Evolutionary conservation across 2,113 vertebrate species (phyloP).

Genomic region (Parus major): DNA sequence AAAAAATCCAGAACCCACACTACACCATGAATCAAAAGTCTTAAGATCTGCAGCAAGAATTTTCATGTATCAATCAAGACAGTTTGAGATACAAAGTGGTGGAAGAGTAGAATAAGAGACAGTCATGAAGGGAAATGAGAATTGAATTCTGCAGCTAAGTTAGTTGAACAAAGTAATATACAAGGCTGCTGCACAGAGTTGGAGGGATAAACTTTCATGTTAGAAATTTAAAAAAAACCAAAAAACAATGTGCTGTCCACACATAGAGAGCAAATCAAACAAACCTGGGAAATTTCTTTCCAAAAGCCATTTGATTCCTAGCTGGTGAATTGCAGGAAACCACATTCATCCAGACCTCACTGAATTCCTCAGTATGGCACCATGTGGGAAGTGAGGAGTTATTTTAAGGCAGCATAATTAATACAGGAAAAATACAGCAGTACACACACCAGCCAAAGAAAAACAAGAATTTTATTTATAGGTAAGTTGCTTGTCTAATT

Average conservation of each 20-base stretch:
- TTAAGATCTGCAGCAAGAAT: neutral
- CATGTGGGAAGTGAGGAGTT: neutral
- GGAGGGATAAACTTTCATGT: neutral
- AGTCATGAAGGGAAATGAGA: neutral
- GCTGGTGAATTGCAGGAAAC: conserved; percentile 36
- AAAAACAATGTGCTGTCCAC: neutral
- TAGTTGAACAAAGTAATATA: neutral
- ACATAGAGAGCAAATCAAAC: neutral
- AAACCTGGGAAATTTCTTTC: neutral
- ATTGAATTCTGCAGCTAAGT: neutral
- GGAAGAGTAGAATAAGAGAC: neutral
- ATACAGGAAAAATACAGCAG: conserved; percentile 6
- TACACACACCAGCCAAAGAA: neutral
- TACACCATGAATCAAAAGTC: neutral
- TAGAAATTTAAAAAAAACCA: neutral
- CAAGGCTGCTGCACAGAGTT: neutral
- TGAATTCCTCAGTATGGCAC: neutral
- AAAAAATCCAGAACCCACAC: neutral
- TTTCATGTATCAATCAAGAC: neutral
- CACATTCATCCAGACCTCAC: neutral
- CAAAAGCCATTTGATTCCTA: neutral
- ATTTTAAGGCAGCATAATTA: conserved; percentile 23
- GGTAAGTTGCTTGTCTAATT: neutral
- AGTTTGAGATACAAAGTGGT: neutral
- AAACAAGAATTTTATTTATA: neutral